phyloP scores from a whole-genome alignment of 64 coral and sea anemone genomes.

The Porites australiensis region DNA sequence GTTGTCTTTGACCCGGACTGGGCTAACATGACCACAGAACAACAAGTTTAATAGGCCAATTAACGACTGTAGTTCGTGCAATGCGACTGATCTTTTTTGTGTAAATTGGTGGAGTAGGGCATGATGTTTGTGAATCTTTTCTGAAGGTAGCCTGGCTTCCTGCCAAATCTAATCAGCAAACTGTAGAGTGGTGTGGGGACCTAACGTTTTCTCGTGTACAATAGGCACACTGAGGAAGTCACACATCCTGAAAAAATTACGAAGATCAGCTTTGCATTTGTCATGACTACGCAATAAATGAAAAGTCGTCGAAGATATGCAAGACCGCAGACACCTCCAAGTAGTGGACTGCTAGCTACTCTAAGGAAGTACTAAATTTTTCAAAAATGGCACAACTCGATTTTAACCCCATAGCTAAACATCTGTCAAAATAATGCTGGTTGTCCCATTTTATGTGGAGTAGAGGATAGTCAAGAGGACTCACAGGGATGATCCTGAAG shows the following conservation, averaged over 20 bases:
- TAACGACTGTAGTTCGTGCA: not conserved
- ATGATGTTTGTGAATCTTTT: not conserved
- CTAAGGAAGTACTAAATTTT: not conserved
- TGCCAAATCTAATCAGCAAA: not conserved
- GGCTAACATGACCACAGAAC: not conserved
- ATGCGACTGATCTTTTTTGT: not conserved
- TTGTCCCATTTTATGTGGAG: not conserved
- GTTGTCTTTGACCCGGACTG: no score
- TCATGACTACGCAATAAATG: not conserved
- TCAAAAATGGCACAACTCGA: not conserved
- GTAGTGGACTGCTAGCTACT: no score
- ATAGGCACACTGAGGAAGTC: no score
- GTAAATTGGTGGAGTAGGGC: not conserved
- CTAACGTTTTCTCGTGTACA: not conserved
- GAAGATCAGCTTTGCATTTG: no score
- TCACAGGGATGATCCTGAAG: not conserved
- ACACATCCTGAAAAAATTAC: no score
- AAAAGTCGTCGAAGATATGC: not conserved
- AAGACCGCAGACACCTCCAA: not conserved
- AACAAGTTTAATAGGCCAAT: not conserved
- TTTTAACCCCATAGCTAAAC: constrained; percentile 20
- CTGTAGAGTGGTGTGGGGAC: not conserved
- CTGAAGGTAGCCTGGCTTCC: not conserved
- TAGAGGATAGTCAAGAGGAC: not conserved
- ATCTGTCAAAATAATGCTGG: constrained; percentile 13